Base-by-base conservation (phyloP, 2,113 vertebrate species). In the Delphinapterus leucas region DNA sequence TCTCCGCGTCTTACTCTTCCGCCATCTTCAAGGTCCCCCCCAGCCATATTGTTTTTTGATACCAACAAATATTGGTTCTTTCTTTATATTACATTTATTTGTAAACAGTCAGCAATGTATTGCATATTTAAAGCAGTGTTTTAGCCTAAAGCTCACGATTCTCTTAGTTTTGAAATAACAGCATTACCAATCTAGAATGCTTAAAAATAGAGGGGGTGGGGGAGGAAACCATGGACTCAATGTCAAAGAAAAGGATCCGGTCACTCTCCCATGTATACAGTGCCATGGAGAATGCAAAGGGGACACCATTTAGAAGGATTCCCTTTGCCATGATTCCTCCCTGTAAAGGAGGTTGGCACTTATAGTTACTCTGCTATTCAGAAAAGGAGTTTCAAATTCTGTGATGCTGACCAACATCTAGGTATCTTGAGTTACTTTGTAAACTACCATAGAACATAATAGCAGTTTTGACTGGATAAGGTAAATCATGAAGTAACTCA, bases 41-140 rank as follows among this genome's bases (percentile, higher is more conserved):
- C n/a, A 44, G 17, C 33, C 26, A 28, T 53, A 36, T 79, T 93
- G 11, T 79, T 90, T 97, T 21, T 21, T 95, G 41, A 33, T 55
- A 76, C 25, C 70, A 81, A 33, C 17, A 73, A 65, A 17, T 47
- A 47, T 79, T 82, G 18, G 1, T 94, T 83, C 23, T 73, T 86
- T n/a, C 26, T 93, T 74, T 84, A 33, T 85, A 58, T 67, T 61
- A 41, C 53, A 26, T 94, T 88, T 88, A 90, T 33, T 73, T 90
- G 28, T 91, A 92, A 97, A 65, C 81, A 73, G 94, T 70, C 36
- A 71, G 41, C 86, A 88, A 92, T 61, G 33, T n/a, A 88, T 38
- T 58, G 5, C 38, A 84, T 23, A 70, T 70, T 94, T 91, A 80
- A 84, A 85, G 67, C 26, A 76, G 23, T 82, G 23, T 82, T 88